phyloP scores from a whole-genome alignment of 1,140 invertebrate species.

The Aphaenogaster ashmeadi region DNA sequence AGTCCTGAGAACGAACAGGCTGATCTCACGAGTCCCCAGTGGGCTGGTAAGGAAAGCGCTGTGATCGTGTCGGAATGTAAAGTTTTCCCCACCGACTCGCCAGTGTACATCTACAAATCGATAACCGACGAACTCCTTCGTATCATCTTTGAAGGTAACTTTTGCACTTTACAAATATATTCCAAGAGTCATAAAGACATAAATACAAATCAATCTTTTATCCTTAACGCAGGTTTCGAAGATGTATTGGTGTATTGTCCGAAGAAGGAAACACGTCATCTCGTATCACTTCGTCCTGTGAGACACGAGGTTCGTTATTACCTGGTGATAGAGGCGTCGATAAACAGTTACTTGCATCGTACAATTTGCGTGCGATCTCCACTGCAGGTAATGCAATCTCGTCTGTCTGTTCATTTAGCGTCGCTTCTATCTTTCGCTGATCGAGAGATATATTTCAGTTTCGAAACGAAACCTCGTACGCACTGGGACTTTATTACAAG shows the following conservation, averaged over 20 bases:
- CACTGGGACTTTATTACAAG: constrained; percentile 92
- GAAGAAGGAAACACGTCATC: constrained; percentile 90
- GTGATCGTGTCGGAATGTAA: constrained; percentile 64
- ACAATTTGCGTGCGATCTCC: constrained; percentile 92
- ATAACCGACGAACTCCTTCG: constrained; percentile 89
- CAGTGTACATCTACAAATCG: constrained; percentile 88
- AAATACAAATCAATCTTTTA: neutral
- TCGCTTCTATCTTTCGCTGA: neutral
- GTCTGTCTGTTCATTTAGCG: neutral
- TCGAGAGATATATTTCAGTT: constrained; percentile 87
- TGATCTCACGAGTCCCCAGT: constrained; percentile 60
- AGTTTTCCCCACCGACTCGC: constrained; percentile 85
- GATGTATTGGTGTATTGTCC: constrained; percentile 91
- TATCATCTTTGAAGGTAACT: constrained; percentile 87
- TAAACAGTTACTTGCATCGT: constrained; percentile 89
- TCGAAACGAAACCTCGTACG: constrained; percentile 92
- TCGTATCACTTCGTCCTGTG: constrained; percentile 91
- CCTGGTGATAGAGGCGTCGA: constrained; percentile 89
- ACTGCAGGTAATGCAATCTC: constrained; percentile 89
- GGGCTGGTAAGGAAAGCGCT: constrained; percentile 69
- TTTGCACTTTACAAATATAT: neutral
- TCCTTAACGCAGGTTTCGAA: constrained; percentile 89
- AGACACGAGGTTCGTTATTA: constrained; percentile 91
- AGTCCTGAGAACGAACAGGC: constrained; percentile 80
- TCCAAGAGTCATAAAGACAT: neutral